These are phyloP conservation scores for Acanthochromis polyacanthus DNA, from an alignment of 2,113 vertebrate species.

Conservation along the genomic window DNA sequence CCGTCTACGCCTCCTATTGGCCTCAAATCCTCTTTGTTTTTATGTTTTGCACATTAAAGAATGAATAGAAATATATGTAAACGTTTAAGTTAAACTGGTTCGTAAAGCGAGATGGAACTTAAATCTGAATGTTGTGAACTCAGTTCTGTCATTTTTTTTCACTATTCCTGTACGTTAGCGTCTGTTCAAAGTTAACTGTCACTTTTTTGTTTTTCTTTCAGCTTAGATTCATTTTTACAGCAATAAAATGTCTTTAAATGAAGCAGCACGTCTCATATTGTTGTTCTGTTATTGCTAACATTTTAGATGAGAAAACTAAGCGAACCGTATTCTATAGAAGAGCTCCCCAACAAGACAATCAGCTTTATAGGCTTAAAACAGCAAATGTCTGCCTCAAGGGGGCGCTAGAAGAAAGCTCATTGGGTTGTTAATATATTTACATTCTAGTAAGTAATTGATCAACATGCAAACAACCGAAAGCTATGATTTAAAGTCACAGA, in stretches of 20 bases:
- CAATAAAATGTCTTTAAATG: constrained; percentile 41
- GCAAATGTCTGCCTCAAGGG: too few species aligned
- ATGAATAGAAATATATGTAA: constrained; percentile 19
- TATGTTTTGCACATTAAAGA: constrained; percentile 46
- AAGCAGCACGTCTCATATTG: neutral
- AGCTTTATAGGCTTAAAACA: too few species aligned
- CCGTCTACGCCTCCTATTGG: neutral
- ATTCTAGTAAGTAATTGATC: too few species aligned
- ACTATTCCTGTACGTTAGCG: constrained; percentile 9
- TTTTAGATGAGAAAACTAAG: neutral
- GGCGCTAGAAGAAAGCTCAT: too few species aligned
- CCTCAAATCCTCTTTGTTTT: constrained; percentile 19
- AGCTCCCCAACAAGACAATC: too few species aligned
- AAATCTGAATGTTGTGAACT: constrained; percentile 3
- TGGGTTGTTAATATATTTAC: too few species aligned
- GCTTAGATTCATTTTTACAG: constrained; percentile 16
- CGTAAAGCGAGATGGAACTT: neutral
- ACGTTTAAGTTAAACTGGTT: constrained; percentile 9
- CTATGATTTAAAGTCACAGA: too few species aligned
- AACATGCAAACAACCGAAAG: too few species aligned
- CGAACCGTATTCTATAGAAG: too few species aligned
- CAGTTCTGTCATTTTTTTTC: neutral
- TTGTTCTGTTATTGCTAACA: neutral
- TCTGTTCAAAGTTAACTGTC: neutral
- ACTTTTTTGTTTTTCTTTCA: constrained; percentile 10